Base-by-base conservation (phyloP, 2,113 vertebrate species). In the Ammodytes dubius region DNA sequence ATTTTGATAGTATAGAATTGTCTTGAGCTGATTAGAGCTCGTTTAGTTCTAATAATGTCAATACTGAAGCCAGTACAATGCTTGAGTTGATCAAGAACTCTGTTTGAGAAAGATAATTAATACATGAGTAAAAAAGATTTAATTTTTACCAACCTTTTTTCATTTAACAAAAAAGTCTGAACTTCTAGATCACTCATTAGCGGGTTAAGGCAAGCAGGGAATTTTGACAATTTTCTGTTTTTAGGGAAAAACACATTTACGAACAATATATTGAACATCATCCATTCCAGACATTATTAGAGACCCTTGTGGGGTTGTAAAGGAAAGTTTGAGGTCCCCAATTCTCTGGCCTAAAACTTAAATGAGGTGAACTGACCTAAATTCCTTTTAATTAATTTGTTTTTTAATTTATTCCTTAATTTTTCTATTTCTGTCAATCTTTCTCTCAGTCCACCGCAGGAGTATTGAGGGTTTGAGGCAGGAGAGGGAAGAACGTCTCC, bases 401-500 rank as follows among this genome's bases (percentile, higher is more conserved):
- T 57, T 53, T 12, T 72, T 9, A 46, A 0, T 1, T 39, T 0
- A 45, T 14, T 15, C 0, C 2, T 14, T 50, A 7, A 27, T 27
- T 58, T 57, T 64, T 12, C 2, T 27, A 2, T 27, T 19, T 65
- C 27, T 58, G 6, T 39, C 2, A 40, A 68, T 7, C 37, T 74
- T 10, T 69, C 42, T 74, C 58, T 76, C 68, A 99, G 98, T n/a
- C 57, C 97, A 98, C 82, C 95, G 95, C 79, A 95, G 89, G 77
- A 93, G 95, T 63, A 95, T 98, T 8, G 96, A 97, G 81, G 91
- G 90, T 39, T 87, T 97, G 82, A 93, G 91, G 81, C 96, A 94
- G 76, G 94, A 97, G 81, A 95, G 95, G 79, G 95, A 95, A 72
- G 95, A 95, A 53, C 95, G 72, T 69, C 93, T 97, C 46, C 95